phyloP scores from a whole-genome alignment of 35 echinoderm and acorn worm genomes.

The Nesometra sesokonis region DNA sequence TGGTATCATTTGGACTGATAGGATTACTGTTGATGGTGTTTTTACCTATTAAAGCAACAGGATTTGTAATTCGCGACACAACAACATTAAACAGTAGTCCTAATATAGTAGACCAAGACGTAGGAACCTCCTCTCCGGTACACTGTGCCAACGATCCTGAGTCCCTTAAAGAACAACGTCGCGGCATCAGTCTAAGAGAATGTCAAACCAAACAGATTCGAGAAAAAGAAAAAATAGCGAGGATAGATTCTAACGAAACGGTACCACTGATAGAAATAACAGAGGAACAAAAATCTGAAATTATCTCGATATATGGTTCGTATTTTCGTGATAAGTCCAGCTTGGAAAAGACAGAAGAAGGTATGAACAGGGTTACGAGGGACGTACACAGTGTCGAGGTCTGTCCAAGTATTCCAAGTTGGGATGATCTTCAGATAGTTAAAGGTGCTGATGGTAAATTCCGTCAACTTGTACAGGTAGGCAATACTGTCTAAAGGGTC shows the following conservation, averaged over 20 bases:
- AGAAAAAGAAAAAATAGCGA: not conserved
- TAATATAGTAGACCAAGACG: not conserved
- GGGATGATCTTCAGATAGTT: not conserved
- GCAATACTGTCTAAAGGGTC: no score
- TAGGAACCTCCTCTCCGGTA: not conserved
- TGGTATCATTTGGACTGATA: not conserved
- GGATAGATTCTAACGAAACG: not conserved
- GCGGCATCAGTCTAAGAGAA: not conserved
- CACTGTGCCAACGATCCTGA: not conserved
- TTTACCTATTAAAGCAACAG: not conserved
- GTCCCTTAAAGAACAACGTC: not conserved
- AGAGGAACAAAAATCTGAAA: not conserved
- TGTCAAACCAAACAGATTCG: not conserved
- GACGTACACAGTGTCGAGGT: not conserved
- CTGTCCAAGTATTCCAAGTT: not conserved
- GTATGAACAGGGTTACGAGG: not conserved
- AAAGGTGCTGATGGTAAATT: not conserved
- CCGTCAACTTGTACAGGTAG: not conserved
- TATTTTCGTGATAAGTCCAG: not conserved
- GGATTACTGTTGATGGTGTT: not conserved
- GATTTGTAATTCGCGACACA: not conserved
- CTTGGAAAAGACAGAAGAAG: not conserved
- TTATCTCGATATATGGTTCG: not conserved
- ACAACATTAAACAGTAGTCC: not conserved
- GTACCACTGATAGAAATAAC: not conserved